These are phyloP conservation scores for Danio albolineatus DNA, from an alignment of 2,797 vertebrate genomes.

Conservation along the genomic window DNA sequence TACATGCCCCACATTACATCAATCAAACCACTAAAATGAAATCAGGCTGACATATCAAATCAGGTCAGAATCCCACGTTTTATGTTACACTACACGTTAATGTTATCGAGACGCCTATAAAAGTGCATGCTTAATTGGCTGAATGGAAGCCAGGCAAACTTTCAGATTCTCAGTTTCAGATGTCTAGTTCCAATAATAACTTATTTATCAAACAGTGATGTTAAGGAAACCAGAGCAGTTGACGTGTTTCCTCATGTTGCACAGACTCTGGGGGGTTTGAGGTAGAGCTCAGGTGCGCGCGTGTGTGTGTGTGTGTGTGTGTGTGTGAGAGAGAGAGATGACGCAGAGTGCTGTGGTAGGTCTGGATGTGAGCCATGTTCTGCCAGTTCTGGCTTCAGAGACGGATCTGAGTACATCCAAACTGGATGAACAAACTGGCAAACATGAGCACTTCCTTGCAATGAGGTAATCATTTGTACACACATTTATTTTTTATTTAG, in stretches of 20 bases:
- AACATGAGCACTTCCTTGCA: background rate
- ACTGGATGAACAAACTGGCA: slow-evolving; percentile 36
- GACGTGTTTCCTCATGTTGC: slow-evolving; percentile 20
- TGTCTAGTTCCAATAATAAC: slow-evolving; percentile 35
- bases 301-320: slow-evolving; percentile 24
- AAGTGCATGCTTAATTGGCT: background rate
- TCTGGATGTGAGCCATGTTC: slow-evolving; percentile 33
- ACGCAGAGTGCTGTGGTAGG: slow-evolving; percentile 49
- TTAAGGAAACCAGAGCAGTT: slow-evolving; percentile 38
- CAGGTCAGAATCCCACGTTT: background rate
- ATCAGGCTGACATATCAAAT: background rate
- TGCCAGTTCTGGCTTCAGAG: slow-evolving; percentile 33
- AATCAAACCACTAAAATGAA: background rate
- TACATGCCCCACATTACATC: background rate
- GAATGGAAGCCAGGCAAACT: background rate
- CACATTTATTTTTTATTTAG: slow-evolving; percentile 24
- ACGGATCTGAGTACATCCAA: slow-evolving; percentile 8
- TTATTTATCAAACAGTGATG: slow-evolving; percentile 41
- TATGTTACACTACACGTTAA: background rate
- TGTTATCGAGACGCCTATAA: background rate
- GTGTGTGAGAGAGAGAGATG: slow-evolving; percentile 39
- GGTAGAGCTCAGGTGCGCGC: slow-evolving; percentile 21
- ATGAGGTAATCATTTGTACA: slow-evolving; percentile 28
- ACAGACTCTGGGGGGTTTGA: background rate
- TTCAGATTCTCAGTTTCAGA: slow-evolving; percentile 15